A percentile compares a stretch with the other conserved stretches of the same genome.
Evolutionary conservation across 1,140 invertebrate genomes (phyloP).

Genomic region (Drosophila pallidifrons): DNA sequence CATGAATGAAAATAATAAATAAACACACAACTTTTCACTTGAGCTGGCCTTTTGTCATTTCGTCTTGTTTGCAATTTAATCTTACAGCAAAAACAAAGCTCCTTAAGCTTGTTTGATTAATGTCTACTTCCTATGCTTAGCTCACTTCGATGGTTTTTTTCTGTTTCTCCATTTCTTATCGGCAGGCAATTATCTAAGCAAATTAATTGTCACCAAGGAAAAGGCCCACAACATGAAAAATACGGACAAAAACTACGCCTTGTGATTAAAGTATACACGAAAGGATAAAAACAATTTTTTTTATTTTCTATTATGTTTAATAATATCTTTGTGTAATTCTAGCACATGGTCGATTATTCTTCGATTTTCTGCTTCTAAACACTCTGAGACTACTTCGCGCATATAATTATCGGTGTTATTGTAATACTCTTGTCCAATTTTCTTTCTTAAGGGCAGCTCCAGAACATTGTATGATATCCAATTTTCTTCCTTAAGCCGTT

Average conservation of each 20-base stretch:
- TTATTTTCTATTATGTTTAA: background rate
- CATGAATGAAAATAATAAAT: slow-evolving; percentile 32
- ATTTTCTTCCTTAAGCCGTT: background rate
- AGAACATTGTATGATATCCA: background rate
- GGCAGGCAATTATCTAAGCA: slow-evolving; percentile 73
- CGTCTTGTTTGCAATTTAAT: slow-evolving; percentile 62
- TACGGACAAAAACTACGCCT: background rate
- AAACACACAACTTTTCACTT: slow-evolving; percentile 45
- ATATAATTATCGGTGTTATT: too few species aligned
- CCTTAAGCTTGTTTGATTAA: slow-evolving; percentile 61
- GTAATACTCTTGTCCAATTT: too few species aligned
- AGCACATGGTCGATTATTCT: too few species aligned
- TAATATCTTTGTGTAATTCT: background rate
- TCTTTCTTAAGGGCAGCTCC: too few species aligned
- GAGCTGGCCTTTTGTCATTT: slow-evolving; percentile 57
- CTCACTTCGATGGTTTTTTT: slow-evolving; percentile 23
- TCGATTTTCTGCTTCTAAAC: too few species aligned
- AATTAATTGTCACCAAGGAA: slow-evolving; percentile 65
- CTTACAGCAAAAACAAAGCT: slow-evolving; percentile 25
- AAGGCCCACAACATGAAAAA: background rate
- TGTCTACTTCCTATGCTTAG: slow-evolving; percentile 23
- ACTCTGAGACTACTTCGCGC: too few species aligned
- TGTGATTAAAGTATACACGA: too few species aligned
- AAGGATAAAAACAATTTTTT: too few species aligned
- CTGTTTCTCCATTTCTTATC: slow-evolving; percentile 53